Conservation (phyloP, 1,140 invertebrate genomes). For the Protaetia brevitarsis region DNA sequence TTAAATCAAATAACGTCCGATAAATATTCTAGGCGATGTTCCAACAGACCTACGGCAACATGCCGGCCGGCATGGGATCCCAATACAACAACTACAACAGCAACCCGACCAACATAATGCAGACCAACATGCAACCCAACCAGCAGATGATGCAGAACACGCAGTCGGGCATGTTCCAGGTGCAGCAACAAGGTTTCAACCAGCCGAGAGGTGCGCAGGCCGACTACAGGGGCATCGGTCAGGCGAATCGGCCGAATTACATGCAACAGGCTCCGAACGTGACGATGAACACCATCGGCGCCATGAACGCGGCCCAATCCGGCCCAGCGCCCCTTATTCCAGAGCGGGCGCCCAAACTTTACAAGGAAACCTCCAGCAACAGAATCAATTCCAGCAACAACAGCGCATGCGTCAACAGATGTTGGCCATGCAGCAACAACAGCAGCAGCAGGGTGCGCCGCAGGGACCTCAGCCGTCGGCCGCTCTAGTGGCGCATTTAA, state of each 20-base stretch:
- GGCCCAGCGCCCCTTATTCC: conserved; percentile 48
- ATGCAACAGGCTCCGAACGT: conserved; percentile 48
- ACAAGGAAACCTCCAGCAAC: conserved; percentile 39
- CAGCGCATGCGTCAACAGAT: conserved; percentile 37
- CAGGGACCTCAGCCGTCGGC: conserved; percentile 41
- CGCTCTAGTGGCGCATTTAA: conserved; percentile 43
- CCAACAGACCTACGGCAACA: conserved; percentile 44
- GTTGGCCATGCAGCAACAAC: conserved; percentile 37
- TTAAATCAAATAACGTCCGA: no score
- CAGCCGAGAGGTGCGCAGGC: conserved; percentile 37
- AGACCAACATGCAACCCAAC: conserved; percentile 40
- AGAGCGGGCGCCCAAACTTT: conserved; percentile 41
- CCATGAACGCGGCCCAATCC: conserved; percentile 34
- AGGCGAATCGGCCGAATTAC: conserved; percentile 38
- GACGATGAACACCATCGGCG: conserved; percentile 44
- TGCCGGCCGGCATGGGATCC: conserved; percentile 43
- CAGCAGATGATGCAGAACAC: conserved; percentile 46
- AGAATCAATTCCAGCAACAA: conserved; percentile 42
- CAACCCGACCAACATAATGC: conserved; percentile 40
- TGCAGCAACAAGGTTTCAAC: conserved; percentile 41
- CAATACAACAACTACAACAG: conserved; percentile 44
- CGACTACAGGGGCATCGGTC: conserved; percentile 43
- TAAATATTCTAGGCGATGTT: conserved; percentile 47
- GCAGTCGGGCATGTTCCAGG: conserved; percentile 35
- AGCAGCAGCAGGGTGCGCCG: conserved; percentile 38